phyloP scores from a whole-genome alignment of 2,797 vertebrate species.

The Epinephelus awoara region DNA sequence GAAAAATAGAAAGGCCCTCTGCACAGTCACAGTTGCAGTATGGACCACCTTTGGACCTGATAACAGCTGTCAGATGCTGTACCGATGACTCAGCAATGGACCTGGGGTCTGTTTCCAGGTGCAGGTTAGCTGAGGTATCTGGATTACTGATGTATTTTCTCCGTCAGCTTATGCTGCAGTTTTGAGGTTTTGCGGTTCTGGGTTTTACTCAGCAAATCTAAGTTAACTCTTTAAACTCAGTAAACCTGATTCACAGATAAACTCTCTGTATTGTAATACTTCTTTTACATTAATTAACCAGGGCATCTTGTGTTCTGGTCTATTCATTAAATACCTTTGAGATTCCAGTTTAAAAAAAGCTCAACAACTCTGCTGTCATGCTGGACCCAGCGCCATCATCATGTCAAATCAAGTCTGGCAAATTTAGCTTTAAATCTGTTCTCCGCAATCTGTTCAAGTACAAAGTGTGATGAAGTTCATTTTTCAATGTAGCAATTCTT shows the following conservation, averaged over 20 bases:
- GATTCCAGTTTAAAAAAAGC: background rate
- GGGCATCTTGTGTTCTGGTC: background rate
- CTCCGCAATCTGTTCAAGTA: background rate
- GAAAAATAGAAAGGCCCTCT: background rate
- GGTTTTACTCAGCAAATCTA: conserved; percentile 1
- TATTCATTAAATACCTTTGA: background rate
- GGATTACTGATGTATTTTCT: background rate
- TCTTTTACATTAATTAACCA: background rate
- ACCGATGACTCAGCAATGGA: background rate
- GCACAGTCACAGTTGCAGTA: background rate
- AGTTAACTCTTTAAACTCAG: background rate
- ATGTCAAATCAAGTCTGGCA: conserved; percentile 1
- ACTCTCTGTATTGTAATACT: background rate
- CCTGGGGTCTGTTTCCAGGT: background rate
- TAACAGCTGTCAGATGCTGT: conserved; percentile 26
- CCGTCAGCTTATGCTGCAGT: background rate
- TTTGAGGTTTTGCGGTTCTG: background rate
- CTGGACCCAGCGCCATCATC: background rate
- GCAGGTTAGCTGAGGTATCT: background rate
- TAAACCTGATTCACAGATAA: background rate
- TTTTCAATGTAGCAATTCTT: background rate
- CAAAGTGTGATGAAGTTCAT: background rate
- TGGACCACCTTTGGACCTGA: background rate
- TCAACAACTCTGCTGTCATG: background rate
- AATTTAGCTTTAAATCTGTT: background rate